Evolutionary conservation across 1,140 invertebrate genomes (phyloP).

Genomic region (Pseudomyrmex gracilis): DNA sequence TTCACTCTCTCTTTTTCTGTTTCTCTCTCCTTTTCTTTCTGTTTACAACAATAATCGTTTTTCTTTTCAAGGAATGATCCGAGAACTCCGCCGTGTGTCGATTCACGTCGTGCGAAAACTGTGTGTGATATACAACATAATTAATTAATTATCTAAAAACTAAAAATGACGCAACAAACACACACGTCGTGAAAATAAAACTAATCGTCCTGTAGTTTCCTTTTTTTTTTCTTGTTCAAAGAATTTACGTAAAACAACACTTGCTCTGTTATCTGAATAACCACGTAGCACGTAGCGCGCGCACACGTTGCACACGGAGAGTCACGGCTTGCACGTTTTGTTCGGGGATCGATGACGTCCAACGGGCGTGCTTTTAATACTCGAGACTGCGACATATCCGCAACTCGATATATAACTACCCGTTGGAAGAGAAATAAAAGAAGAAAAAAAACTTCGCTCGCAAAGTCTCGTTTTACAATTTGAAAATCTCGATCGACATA

Average conservation of each 20-base stretch:
- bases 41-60: slow-evolving; percentile 2
- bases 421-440: too few relatives aligned
- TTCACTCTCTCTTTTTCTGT: neutral
- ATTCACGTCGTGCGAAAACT: slow-evolving; percentile 24
- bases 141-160: slow-evolving; percentile 32
- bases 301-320: too few relatives aligned
- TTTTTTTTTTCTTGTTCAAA: neutral
- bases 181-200: slow-evolving; percentile 18
- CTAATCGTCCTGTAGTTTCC: neutral
- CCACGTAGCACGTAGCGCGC: too few relatives aligned
- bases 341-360: too few relatives aligned
- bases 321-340: too few relatives aligned
- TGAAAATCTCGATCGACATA: neutral
- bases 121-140: neutral
- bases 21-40: slow-evolving; percentile 6
- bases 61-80: slow-evolving; percentile 54
- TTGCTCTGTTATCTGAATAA: too few relatives aligned
- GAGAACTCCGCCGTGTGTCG: slow-evolving; percentile 26
- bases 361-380: too few relatives aligned
- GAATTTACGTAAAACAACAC: too few relatives aligned
- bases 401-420: too few relatives aligned
- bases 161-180: neutral
- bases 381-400: too few relatives aligned
- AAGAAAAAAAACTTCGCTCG: too few relatives aligned
- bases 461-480: neutral